phyloP scores from a whole-genome alignment of 1,140 invertebrate species.

The Achatina immaculata region DNA sequence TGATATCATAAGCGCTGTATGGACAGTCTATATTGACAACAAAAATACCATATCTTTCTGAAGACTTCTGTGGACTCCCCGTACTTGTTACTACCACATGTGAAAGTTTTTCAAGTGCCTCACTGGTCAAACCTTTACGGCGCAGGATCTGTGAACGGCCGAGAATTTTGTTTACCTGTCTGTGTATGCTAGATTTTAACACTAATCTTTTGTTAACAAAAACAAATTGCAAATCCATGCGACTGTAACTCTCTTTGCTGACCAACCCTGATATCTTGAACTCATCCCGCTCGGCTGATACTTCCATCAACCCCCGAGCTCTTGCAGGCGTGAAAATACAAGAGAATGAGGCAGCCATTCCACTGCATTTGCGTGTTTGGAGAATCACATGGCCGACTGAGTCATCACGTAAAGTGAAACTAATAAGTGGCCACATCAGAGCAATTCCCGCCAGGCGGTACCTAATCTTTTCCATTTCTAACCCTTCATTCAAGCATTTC shows the following conservation, averaged over 20 bases:
- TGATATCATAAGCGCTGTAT: constrained; percentile 75
- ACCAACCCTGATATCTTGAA: constrained; percentile 75
- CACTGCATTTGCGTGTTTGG: constrained; percentile 74
- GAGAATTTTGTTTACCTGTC: constrained; percentile 72
- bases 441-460: constrained; percentile 75
- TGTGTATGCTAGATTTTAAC: constrained; percentile 73
- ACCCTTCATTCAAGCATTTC: constrained; percentile 72
- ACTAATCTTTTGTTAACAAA: constrained; percentile 77
- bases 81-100: constrained; percentile 21
- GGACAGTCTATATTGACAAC: constrained; percentile 77
- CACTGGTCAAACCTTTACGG: constrained; percentile 47
- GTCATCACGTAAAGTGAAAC: constrained; percentile 78
- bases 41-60: constrained; percentile 74
- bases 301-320: constrained; percentile 70
- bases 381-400: constrained; percentile 74
- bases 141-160: constrained; percentile 60
- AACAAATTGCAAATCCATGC: constrained; percentile 75
- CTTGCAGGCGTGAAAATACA: constrained; percentile 73
- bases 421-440: constrained; percentile 75
- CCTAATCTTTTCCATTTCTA: constrained; percentile 76
- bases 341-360: constrained; percentile 73
- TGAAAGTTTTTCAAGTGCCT: not conserved
- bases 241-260: constrained; percentile 69
- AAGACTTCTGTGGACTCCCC: constrained; percentile 61
- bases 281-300: constrained; percentile 72